Base-by-base conservation (phyloP, 2,113 vertebrate genomes). In the Anguilla rostrata region DNA sequence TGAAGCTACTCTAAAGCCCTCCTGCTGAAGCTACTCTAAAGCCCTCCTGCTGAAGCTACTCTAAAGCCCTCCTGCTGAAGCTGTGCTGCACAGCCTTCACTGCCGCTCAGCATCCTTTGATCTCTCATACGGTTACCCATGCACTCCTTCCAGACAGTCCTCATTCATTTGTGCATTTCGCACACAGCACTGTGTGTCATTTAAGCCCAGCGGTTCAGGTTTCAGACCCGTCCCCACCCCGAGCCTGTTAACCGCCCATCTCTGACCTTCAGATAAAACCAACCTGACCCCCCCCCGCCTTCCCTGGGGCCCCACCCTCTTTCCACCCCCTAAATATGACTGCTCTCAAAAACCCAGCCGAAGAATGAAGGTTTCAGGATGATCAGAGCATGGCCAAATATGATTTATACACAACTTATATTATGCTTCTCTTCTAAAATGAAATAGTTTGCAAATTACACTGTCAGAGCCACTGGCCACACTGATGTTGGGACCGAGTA, bases 101-200 rank as follows among this genome's bases (percentile, higher is more conserved):
- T 75, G 5, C 18, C 81, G 71, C 83, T 80, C 75, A 46, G 80
- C 43, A 78, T 85, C 78, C 86, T 80, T 85, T 86, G 84, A 90
- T 85, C 86, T 82, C 40, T 63, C 40, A 85, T 60, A 78, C 79
- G 79, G 84, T 88, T 87, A 89, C 87, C 86, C 60, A 46, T 85
- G 88, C 79, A 71, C 83, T 78, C 81, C 83, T 88, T 20, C 15
- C 78, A 87, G 49, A 82, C 60, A 78, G 87, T 75, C 66, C 56
- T 81, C 86, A 87, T 90, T 89, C 86, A 89, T 84, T 83, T 86
- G 7, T 71, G 60, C 14, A 6, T 53, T 84, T 83, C 82, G 34
- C 79, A 88, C 85, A 75, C 88, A 3, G 39, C 3, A 80, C 49
- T 60, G 34, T 57, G 46, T 60, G 83, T 83, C 71, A 88, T 88